A percentile compares a stretch with the other conserved stretches of the same genome.
phyloP scores from a whole-genome alignment of 2,113 vertebrate species.

The Eurypyga helias region DNA sequence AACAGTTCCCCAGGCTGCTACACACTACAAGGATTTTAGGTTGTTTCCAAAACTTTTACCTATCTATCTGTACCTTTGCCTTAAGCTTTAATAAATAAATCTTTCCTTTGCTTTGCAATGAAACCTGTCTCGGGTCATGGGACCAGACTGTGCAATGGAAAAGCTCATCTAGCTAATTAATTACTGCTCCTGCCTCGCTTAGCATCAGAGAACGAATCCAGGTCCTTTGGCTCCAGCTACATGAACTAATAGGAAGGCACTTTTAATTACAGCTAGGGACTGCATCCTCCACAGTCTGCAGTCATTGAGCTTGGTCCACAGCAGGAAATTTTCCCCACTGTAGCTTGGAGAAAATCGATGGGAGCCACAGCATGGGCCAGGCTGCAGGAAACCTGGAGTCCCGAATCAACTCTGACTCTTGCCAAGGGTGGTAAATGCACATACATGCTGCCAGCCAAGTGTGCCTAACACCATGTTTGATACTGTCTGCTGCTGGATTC shows the following conservation, averaged over 20 bases:
- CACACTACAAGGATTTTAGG: constrained; percentile 35
- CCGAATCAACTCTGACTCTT: background rate
- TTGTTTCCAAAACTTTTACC: constrained; percentile 60
- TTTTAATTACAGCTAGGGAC: constrained; percentile 19
- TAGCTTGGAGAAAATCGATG: background rate
- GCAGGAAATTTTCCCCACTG: background rate
- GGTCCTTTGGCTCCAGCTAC: constrained; percentile 32
- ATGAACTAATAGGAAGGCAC: background rate
- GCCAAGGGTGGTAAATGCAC: background rate
- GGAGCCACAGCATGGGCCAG: background rate
- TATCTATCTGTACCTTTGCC: background rate
- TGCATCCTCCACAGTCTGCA: background rate
- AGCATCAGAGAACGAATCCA: background rate
- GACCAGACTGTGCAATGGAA: background rate
- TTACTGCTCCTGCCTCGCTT: constrained; percentile 32
- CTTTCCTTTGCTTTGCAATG: background rate
- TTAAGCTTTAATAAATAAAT: constrained; percentile 52
- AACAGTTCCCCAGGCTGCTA: constrained; percentile 53
- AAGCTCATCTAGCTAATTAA: constrained; percentile 55
- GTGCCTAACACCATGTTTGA: background rate
- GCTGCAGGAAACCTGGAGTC: background rate
- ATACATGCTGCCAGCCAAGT: background rate
- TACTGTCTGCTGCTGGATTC: background rate
- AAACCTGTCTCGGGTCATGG: background rate
- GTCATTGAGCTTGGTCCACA: background rate